Base-by-base conservation (phyloP, 2,113 vertebrate species). In the Athene cunicularia region DNA sequence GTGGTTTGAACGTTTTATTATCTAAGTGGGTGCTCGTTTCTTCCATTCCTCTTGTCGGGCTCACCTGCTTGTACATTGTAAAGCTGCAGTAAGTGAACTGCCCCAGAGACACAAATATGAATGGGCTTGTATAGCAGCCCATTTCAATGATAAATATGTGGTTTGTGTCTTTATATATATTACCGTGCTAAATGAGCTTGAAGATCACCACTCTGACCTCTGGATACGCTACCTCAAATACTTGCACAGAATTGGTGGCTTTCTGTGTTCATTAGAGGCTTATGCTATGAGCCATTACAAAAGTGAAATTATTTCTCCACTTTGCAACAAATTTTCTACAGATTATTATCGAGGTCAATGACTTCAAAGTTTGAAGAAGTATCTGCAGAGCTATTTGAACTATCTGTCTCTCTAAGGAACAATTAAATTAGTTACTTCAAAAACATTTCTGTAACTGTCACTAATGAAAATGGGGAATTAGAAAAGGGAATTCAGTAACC, bases 41-140 rank as follows among this genome's bases (percentile, higher is more conserved):
- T 90, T 55, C 80, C 15, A 3, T 32, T 87, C 6, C 52, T 58
- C 3, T 26, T 72, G 20, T 63, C 27, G 64, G 56, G 30, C 43
- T 79, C 35, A 15, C 52, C 47, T 58, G 0, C 13, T 1, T 3
- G 27, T 33, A 3, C 5, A 0, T 4, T 24, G n/a, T 27, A 23
- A 82, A 85, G 35, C 55, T 81, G 23, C 26, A 50, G 5, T 11
- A n/a, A 35, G 20, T 18, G 55, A 89, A 17, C 26, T 49, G 6
- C 60, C 3, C 4, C 30, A 33, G 59, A 84, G 17, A 26, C 32
- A 12, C 27, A 55, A 28, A 10, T n/a, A 9, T 19, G 30, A 66
- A 58, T 27, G 56, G 14, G 24, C 20, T 93, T 52, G 20, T 50
- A 6, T 7, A 19, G 47, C 37, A 47, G 14, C 12, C 4, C 41